Percentiles rank a stretch among this genome's conserved stretches.
These are phyloP conservation scores for Drosophila phalerata DNA, from an alignment of 2,888 invertebrate species.

Conservation along the genomic window DNA sequence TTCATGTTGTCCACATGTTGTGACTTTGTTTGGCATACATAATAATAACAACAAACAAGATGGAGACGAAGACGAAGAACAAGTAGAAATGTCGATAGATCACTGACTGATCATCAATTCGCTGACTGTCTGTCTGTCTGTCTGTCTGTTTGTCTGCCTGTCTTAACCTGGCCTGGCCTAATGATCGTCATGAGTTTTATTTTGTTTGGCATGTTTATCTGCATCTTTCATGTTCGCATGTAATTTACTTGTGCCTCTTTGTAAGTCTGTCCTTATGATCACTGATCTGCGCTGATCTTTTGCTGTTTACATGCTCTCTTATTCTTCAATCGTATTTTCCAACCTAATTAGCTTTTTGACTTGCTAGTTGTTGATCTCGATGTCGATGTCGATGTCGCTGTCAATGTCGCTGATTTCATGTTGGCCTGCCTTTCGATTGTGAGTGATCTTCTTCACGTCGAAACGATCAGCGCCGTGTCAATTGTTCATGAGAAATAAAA, in stretches of 20 bases:
- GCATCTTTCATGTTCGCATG: constrained; percentile 80
- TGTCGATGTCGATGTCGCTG: constrained; percentile 53
- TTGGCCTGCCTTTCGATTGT: constrained; percentile 35
- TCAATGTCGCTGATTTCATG: constrained; percentile 37
- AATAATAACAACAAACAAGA: constrained; percentile 60
- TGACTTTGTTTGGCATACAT: constrained; percentile 83
- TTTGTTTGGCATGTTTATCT: constrained; percentile 78
- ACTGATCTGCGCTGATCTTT: constrained; percentile 22
- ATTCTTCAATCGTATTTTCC: constrained; percentile 36
- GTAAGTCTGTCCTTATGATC: constrained; percentile 31
- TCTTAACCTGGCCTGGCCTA: constrained; percentile 39
- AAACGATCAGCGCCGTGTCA: constrained; percentile 51
- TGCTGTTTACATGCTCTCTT: constrained; percentile 28
- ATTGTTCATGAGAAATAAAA: constrained; percentile 76
- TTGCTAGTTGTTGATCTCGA: constrained; percentile 47
- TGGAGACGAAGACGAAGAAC: not conserved
- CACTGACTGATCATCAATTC: constrained; percentile 75
- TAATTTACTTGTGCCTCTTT: constrained; percentile 68
- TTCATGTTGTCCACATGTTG: constrained; percentile 80
- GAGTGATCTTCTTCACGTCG: constrained; percentile 62
- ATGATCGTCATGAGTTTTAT: constrained; percentile 71
- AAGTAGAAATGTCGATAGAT: constrained; percentile 58
- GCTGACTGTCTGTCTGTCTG: constrained; percentile 42
- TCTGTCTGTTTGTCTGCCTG: not conserved
- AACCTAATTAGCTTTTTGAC: constrained; percentile 76